A percentile compares a stretch with the other conserved stretches of the same genome.
These are phyloP conservation scores for Cyclura pinguis DNA, from an alignment of 2,797 vertebrate genomes.

Conservation along the genomic window DNA sequence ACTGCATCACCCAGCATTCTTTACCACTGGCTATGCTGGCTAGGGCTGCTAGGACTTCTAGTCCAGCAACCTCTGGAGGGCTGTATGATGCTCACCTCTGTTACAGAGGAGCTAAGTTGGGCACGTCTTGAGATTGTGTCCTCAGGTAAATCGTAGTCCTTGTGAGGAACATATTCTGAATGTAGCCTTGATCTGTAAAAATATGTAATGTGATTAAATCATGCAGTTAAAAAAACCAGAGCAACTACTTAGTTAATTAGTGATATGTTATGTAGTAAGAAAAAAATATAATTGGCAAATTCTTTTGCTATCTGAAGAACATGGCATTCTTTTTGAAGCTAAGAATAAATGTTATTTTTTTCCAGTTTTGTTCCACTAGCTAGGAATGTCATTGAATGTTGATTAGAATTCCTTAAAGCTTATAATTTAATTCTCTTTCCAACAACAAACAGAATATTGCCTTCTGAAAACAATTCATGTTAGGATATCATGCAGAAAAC, in stretches of 20 bases:
- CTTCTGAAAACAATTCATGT: not conserved
- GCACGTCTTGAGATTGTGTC: not conserved
- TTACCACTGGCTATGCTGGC: no score
- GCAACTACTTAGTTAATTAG: not conserved
- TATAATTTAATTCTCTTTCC: not conserved
- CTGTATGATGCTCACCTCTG: no score
- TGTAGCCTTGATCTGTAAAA: not conserved
- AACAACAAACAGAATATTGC: not conserved
- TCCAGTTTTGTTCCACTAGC: constrained; percentile 38
- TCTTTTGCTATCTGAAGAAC: constrained; percentile 12
- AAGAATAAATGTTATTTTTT: not conserved
- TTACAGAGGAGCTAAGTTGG: no score
- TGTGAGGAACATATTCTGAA: no score
- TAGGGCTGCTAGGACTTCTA: no score
- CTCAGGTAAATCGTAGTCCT: not conserved
- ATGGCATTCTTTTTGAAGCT: constrained; percentile 19
- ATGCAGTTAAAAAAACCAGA: constrained; percentile 19
- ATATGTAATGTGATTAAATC: not conserved
- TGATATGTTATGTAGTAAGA: not conserved
- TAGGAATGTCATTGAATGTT: not conserved
- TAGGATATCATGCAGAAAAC: not conserved
- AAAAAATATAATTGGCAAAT: not conserved
- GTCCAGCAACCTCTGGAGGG: no score
- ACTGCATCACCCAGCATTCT: no score
- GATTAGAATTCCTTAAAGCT: not conserved